Evolutionary conservation across 1,140 invertebrate species (phyloP), one percentile per base, ranked within the genome.

Genomic region (Chlorops oryzae): DNA sequence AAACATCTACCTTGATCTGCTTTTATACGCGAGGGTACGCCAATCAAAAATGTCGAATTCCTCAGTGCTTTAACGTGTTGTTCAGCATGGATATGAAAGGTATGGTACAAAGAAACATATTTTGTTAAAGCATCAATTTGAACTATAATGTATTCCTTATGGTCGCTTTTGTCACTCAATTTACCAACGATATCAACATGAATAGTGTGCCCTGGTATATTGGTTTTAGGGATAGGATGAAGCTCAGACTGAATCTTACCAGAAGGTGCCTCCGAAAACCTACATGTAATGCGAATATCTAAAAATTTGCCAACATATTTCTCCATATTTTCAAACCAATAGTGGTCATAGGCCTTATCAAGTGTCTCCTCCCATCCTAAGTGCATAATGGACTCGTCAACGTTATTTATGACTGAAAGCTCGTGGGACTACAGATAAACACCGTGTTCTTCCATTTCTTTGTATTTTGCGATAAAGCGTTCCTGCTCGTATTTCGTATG

Each of bases 1-100:
- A 71, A 72, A 51, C 55, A 60, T 20, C 65, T 28, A 13, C 59
- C 62, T 40, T 65, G 59, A 50, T 65, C 68, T 6, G 60, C 63
- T 32, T 69, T 65, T 10, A 69, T 5, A 2, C 59, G 56, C n/a
- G 21, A 32, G 15, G 60, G 62, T 1, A 59, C 35, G 10, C 57
- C 62, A 47, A 70, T 70, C 7, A 70, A 22, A 13, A 48, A 28
- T 9, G 62, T 47, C 39, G 43, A 12, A 17, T 15, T 44, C 35
- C 23, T 42, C 45, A 37, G 20, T 35, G 21, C 27, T 23, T n/a
- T 44, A n/a, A 50, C 44, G 17, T 21, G 44, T 23, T 12, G 35
- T 6, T 24, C 34, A 2, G 48, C 12, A 24, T 54, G 38, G 10
- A 61, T 50, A 17, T 59, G 52, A 12, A 38, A 17, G 10, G 50